Base-by-base conservation (phyloP, 1,140 invertebrate species). In the Rhopalosiphum padi region DNA sequence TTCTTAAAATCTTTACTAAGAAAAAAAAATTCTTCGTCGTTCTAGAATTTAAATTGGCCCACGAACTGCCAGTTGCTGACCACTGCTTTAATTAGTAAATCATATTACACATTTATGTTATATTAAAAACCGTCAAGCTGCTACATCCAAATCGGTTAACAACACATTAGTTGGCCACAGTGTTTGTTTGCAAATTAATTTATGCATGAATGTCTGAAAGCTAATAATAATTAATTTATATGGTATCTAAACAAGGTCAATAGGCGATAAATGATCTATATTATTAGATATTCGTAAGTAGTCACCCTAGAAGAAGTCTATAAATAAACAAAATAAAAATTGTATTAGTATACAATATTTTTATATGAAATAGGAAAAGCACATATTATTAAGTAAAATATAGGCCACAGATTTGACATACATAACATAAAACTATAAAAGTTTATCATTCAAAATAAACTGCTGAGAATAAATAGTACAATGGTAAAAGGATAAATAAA, bases 171-270 rank as follows among this genome's bases (percentile, higher is more conserved):
- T 85, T 85, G 23, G 82, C 41, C 37, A 85, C 82, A 37, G 35
- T 51, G 7, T 89, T 37, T 51, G 22, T 89, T 89, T 55, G 25
- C 22, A 53, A 37, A 89, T 89, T 89, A 89, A 55, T 55, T 89
- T 2, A 55, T 55, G 21, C 51, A 55, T 55, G 41, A 9, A 55
- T n/a, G 53, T 37, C 2, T 51, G 22, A 18, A 88, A 35, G n/a
- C 30, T 22, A 4, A 53, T 87, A 21, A 21, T 88, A 22, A 37
- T 87, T 35, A 4, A 51, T 88, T 88, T 88, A 35, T 21, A 87
- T 8, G 46, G 86, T 51, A 21, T 35, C 30, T 35, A 21, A 51
- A 51, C 21, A 30, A 21, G 30, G 18, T 18, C n/a, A 11, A 1
- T 48, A 48, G 2, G 37, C 37, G 2, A 37, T 37, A 30, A 30